Percentiles rank a stretch among this genome's conserved stretches.
Conservation (phyloP, 2,113 vertebrate genomes). For the Cathartes aura region DNA sequence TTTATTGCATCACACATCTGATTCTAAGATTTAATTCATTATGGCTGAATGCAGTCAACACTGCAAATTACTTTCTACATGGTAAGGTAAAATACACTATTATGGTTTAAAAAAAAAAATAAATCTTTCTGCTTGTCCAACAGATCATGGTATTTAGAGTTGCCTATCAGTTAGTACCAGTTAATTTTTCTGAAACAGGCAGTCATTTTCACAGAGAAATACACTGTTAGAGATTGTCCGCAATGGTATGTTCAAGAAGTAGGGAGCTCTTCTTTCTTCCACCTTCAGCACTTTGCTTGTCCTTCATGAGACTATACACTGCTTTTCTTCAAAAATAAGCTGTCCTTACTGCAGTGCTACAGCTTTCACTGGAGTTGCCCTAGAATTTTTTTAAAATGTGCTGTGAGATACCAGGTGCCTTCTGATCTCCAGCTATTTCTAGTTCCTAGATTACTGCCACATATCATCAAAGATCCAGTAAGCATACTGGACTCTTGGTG, state of each 20-base stretch:
- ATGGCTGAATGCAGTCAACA: background rate
- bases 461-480: background rate
- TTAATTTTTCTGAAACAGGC: background rate
- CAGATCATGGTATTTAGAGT: background rate
- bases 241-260: background rate
- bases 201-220: background rate
- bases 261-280: background rate
- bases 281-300: background rate
- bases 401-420: background rate
- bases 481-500: background rate
- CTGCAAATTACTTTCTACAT: background rate
- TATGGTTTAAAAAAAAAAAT: background rate
- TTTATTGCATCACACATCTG: background rate
- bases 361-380: background rate
- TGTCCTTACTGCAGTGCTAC: background rate
- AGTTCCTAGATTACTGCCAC: background rate
- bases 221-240: background rate
- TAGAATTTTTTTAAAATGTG: background rate
- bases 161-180: background rate
- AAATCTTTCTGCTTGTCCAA: background rate
- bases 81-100: background rate
- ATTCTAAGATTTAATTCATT: background rate
- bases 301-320: background rate
- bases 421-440: background rate
- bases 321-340: background rate